Conservation (phyloP, 2,888 invertebrate species). For the Electrophaes corylata region DNA sequence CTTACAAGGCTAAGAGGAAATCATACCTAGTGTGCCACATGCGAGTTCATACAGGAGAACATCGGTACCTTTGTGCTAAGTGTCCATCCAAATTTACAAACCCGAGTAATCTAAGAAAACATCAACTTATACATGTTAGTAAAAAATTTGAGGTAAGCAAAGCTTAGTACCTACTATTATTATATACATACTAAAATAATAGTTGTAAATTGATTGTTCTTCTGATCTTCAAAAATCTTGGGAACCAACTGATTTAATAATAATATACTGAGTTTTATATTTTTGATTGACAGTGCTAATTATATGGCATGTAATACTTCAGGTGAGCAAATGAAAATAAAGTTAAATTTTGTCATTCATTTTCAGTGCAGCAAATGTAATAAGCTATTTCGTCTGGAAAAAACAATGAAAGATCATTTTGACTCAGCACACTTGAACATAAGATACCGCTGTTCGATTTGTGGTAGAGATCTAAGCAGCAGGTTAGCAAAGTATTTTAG, state of each 20-base stretch:
- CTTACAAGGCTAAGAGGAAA: conserved; percentile 44
- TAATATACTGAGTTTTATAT: no score
- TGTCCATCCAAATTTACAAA: conserved; percentile 44
- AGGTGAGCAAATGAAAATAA: neutral
- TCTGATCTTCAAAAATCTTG: neutral
- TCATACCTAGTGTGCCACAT: conserved; percentile 45
- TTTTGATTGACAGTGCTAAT: neutral
- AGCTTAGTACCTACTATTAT: neutral
- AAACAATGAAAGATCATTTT: conserved; percentile 40
- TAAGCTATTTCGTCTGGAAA: conserved; percentile 39
- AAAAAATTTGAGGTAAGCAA: conserved; percentile 42
- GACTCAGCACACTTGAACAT: conserved; percentile 46
- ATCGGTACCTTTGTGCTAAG: conserved; percentile 41
- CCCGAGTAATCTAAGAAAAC: conserved; percentile 43
- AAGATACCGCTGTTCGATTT: conserved; percentile 43
- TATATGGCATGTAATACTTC: no score
- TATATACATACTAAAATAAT: no score
- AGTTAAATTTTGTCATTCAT: neutral
- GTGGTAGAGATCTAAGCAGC: conserved; percentile 40
- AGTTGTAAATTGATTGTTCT: no score
- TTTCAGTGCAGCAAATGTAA: conserved; percentile 44
- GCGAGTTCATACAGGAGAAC: conserved; percentile 44
- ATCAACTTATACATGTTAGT: conserved; percentile 40
- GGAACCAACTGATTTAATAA: no score
- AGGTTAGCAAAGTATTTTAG: conserved; percentile 29